These are phyloP conservation scores for Saxicola maurus DNA, from an alignment of 2,797 vertebrate genomes.

Conservation along the genomic window DNA sequence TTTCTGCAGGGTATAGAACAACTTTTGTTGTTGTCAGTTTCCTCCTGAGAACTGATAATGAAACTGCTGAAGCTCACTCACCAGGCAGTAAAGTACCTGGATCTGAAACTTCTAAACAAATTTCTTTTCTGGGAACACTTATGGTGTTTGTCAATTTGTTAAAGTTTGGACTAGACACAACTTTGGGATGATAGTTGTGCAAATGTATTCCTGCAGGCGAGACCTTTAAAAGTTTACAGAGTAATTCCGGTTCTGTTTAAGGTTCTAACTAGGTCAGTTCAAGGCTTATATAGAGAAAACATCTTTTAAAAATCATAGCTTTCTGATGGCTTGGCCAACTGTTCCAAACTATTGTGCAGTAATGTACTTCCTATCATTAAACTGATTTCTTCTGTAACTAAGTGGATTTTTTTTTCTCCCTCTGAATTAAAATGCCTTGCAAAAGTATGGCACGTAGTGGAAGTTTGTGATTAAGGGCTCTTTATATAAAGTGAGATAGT, in stretches of 20 bases:
- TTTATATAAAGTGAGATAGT: background rate
- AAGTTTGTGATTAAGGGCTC: background rate
- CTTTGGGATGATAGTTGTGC: background rate
- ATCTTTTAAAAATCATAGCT: background rate
- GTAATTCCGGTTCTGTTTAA: constrained; percentile 20
- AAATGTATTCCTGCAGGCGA: background rate
- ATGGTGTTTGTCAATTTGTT: background rate
- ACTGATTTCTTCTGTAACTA: background rate
- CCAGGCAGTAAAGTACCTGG: background rate
- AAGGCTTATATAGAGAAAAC: background rate
- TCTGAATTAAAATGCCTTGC: background rate
- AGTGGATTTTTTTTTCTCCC: background rate
- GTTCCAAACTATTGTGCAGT: background rate
- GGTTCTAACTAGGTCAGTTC: constrained; percentile 10
- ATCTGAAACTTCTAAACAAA: constrained; percentile 17
- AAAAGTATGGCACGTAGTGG: background rate
- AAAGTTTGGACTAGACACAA: background rate
- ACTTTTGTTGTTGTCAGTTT: background rate
- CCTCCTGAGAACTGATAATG: background rate
- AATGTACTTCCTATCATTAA: background rate
- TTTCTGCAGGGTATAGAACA: background rate
- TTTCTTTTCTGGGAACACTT: constrained; percentile 37
- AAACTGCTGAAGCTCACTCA: background rate
- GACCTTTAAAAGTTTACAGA: constrained; percentile 50
- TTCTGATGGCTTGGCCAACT: background rate